Evolutionary conservation across 2,797 vertebrate genomes (phyloP).

Genomic region (Oceanodroma leucorhoa): DNA sequence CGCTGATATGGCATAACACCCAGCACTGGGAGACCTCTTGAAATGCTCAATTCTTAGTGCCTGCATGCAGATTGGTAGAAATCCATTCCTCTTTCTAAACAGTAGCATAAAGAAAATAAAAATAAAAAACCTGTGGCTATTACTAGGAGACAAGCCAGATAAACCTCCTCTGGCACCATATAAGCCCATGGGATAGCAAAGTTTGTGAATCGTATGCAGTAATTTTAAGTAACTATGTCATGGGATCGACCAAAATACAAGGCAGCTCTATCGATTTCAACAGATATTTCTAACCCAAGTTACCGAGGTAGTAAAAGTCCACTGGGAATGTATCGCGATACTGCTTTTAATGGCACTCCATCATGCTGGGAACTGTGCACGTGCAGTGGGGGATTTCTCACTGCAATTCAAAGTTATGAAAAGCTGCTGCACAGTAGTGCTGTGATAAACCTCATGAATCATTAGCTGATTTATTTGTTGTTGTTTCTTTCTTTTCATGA

Average conservation of each 20-base stretch:
- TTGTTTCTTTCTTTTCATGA: neutral
- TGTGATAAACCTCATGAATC: neutral
- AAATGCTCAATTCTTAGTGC: neutral
- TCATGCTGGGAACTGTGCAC: fast-evolving
- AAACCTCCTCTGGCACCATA: constrained; percentile 6
- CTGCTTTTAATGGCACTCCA: neutral
- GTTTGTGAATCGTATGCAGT: neutral
- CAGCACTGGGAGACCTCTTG: neutral
- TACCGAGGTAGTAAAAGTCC: neutral
- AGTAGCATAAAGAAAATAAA: neutral
- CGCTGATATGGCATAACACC: fast-evolving
- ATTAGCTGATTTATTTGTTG: neutral
- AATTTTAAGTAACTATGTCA: neutral
- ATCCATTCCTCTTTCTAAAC: neutral
- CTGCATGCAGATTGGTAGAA: neutral
- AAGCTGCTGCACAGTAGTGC: neutral
- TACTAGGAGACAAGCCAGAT: neutral
- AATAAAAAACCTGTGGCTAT: neutral
- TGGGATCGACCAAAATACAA: neutral
- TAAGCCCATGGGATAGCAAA: neutral
- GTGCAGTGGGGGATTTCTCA: neutral
- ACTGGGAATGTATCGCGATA: neutral
- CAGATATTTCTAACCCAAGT: neutral
- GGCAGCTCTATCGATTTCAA: neutral
- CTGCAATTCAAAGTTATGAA: neutral